Evolutionary conservation across 1,140 invertebrate genomes (phyloP).

Genomic region (Paraescarpia echinospica): DNA sequence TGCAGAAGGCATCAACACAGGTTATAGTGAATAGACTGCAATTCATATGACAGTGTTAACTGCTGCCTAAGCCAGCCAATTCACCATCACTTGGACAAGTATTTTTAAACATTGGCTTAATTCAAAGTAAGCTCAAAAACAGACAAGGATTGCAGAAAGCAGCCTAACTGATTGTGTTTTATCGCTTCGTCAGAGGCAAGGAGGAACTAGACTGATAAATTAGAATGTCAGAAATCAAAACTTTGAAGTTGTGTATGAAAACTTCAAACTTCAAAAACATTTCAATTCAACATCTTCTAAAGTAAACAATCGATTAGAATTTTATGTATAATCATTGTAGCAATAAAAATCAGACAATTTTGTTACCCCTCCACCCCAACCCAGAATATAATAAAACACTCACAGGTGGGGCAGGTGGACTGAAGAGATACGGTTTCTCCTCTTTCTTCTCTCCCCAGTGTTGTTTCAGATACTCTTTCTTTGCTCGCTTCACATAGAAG

Average conservation of each 20-base stretch:
- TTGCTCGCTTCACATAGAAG: conserved; percentile 3
- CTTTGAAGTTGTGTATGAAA: not conserved
- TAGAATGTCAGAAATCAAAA: not conserved
- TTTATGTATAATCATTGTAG: no score
- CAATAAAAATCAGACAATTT: no score
- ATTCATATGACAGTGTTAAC: no score
- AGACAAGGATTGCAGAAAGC: not conserved
- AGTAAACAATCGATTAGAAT: not conserved
- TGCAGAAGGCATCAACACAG: no score
- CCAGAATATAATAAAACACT: not conserved
- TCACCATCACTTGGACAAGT: not conserved
- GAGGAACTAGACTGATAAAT: not conserved
- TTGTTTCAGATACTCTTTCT: conserved; percentile 12
- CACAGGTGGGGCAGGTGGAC: conserved; percentile 2
- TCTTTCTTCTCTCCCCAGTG: not conserved
- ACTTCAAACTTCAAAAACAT: not conserved
- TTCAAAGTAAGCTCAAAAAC: not conserved
- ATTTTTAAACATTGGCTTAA: not conserved
- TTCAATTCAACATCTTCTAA: not conserved
- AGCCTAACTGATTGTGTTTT: not conserved
- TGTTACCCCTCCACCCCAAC: no score
- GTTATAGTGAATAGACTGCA: no score
- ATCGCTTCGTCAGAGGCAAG: not conserved
- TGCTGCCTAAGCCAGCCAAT: not conserved
- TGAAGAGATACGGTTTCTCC: conserved; percentile 14